These are phyloP conservation scores for Leptodactylus fuscus DNA, from an alignment of 2,113 vertebrate species.

Conservation along the genomic window DNA sequence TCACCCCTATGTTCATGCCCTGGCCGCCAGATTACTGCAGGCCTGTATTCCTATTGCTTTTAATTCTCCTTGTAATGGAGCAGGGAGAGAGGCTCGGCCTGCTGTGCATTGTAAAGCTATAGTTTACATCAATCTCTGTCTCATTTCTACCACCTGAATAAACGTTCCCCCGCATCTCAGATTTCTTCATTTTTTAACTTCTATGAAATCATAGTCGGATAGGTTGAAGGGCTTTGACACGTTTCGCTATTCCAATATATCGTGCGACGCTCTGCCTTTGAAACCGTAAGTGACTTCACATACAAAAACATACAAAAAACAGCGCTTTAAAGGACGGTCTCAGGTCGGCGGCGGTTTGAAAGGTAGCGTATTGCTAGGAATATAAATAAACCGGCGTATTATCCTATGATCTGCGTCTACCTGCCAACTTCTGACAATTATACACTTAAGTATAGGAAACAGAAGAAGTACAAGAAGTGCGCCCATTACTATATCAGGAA, in stretches of 20 bases:
- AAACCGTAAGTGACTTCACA: background rate
- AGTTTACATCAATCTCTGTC: conserved; percentile 76
- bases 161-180: conserved; percentile 78
- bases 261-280: background rate
- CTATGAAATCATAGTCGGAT: conserved; percentile 65
- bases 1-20: conserved; percentile 80
- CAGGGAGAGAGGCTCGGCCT: conserved; percentile 65
- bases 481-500: background rate
- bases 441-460: background rate
- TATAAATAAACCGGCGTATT: conserved; percentile 4
- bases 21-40: conserved; percentile 75
- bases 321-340: background rate
- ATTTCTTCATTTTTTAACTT: conserved; percentile 67
- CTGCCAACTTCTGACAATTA: conserved; percentile 6
- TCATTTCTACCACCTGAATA: conserved; percentile 89
- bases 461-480: background rate
- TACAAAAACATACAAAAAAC: too few relatives aligned
- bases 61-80: conserved; percentile 67
- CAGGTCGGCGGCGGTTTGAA: background rate
- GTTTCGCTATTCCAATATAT: background rate
- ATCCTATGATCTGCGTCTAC: background rate
- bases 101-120: conserved; percentile 74
- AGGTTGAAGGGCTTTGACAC: conserved; percentile 46
- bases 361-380: conserved; percentile 9
- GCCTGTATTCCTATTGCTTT: conserved; percentile 75